These are phyloP conservation scores for Dolichoris vasculosae DNA, from an alignment of 1,140 invertebrate genomes.

Conservation along the genomic window DNA sequence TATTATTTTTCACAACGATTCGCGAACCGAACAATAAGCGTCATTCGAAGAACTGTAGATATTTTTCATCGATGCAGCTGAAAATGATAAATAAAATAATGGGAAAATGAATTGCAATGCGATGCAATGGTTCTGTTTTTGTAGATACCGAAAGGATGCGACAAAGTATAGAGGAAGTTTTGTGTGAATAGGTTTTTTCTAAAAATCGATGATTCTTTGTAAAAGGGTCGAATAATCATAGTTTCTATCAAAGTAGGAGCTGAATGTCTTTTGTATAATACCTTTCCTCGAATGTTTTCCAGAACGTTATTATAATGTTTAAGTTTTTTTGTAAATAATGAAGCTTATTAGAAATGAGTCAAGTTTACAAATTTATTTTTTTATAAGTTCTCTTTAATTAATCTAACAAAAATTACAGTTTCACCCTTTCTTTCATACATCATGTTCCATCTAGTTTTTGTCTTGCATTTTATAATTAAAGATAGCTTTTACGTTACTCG, in stretches of 20 bases:
- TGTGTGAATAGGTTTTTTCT: conserved; percentile 76
- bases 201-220: conserved; percentile 74
- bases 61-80: conserved; percentile 72
- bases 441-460: conserved; percentile 4
- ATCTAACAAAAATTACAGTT: conserved; percentile 52
- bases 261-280: conserved; percentile 54
- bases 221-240: conserved; percentile 76
- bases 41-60: conserved; percentile 72
- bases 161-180: conserved; percentile 69
- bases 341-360: conserved; percentile 52
- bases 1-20: conserved; percentile 53
- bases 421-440: conserved; percentile 45
- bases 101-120: conserved; percentile 67
- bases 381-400: conserved; percentile 47
- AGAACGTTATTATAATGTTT: conserved; percentile 42
- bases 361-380: conserved; percentile 51
- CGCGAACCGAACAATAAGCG: conserved; percentile 48
- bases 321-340: conserved; percentile 52
- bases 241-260: conserved; percentile 72
- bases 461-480: conserved; percentile 31
- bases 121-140: conserved; percentile 74
- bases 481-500: conserved; percentile 17
- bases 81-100: conserved; percentile 38
- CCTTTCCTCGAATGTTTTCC: conserved; percentile 52
- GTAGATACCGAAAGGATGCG: conserved; percentile 68